Percentiles rank a stretch among this genome's conserved stretches.
These are phyloP conservation scores for Gambelia wislizenii DNA, from an alignment of 2,797 vertebrate species.

Conservation along the genomic window DNA sequence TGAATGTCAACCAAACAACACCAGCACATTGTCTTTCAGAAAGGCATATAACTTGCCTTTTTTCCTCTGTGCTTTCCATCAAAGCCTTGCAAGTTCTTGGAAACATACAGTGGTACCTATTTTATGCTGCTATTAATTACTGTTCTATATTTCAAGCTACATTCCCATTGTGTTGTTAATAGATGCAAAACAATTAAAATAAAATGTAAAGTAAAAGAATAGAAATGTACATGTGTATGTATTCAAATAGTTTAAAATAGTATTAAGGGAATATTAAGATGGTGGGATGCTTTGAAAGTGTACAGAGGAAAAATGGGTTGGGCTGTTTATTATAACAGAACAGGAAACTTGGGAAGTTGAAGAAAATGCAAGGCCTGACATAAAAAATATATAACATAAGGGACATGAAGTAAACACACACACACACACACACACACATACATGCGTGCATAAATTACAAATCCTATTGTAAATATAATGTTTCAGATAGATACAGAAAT, in stretches of 20 bases:
- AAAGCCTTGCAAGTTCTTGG: background rate
- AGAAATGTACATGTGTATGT: background rate
- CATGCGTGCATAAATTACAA: background rate
- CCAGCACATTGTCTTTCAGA: background rate
- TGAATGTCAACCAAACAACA: background rate
- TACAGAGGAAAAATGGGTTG: background rate
- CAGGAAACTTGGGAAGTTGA: background rate
- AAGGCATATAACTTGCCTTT: background rate
- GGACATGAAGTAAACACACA: background rate
- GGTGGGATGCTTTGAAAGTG: background rate
- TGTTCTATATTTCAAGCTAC: background rate
- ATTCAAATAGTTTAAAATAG: no score
- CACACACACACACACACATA: no score
- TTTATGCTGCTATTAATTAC: background rate
- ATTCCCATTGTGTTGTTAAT: background rate
- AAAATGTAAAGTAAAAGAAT: constrained; percentile 23
- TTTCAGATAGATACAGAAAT: background rate
- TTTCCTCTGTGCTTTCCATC: background rate
- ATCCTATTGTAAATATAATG: background rate
- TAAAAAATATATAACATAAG: background rate
- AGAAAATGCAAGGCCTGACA: background rate
- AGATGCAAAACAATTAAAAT: background rate
- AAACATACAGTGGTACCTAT: background rate
- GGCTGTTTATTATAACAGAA: background rate
- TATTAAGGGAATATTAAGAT: background rate